Evolutionary conservation across 2,113 vertebrate species (phyloP), one percentile per base, ranked within the genome.

Genomic region (Onychorhynchus coronatus): DNA sequence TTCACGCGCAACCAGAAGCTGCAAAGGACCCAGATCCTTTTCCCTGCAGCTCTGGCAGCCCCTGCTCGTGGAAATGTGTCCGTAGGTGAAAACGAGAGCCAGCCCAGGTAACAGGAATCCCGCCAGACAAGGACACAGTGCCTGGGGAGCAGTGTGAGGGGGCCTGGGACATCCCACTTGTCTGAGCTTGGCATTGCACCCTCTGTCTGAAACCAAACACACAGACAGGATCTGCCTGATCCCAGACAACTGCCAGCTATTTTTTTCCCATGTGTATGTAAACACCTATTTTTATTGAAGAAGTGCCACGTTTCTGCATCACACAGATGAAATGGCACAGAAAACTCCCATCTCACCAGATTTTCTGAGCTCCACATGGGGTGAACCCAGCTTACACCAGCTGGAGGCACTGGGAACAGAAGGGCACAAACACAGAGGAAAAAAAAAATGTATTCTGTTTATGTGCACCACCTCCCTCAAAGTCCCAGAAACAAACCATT

Each of bases 111-210:
- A 1, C 4, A 58, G 44, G 25, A 33, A 37, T 31, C 21, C n/a
- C 13, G 21, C 35, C 4, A 4, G 67, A 16, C 5, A 8, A 8
- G 39, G 23, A n/a, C 25, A 11, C 0, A 0, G n/a, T 4, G 13
- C 22, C 1, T 12, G 33, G 72, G 82, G 55, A 30, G 5, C 6
- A 22, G 31, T 5, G 9, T 42, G 15, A 52, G 52, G 13, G 37
- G 2, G 68, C 71, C 84, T 7, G 12, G n/a, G 35, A 59, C 44
- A 14, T 14, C 47, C 35, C 18, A 0, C 17, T 13, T 17, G 13
- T 30, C 59, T 14, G 47, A 23, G 46, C 33, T 9, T 23, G 35
- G 56, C 35, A 1, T 10, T 22, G 23, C 14, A 33, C 19, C 41
- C 30, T 0, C 46, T 7, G 21, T 2, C 76, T 18, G 28, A 25